Base-by-base conservation (phyloP, 1,140 invertebrate species). In the Sarcophaga bullata region DNA sequence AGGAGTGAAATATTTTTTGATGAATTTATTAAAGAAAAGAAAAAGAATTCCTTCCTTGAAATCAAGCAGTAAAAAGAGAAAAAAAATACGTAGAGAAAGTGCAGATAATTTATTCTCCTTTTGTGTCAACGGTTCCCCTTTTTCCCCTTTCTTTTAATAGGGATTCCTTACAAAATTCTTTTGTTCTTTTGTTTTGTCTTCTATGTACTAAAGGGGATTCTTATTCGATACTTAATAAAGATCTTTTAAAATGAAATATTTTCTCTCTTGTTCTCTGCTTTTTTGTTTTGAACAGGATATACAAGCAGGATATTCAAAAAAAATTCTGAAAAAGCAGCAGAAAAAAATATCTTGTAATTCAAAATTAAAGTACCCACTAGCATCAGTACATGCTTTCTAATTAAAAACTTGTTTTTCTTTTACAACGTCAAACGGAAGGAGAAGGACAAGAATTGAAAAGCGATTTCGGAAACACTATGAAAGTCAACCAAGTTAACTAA, bases 221-320 rank as follows among this genome's bases (percentile, higher is more conserved):
- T n/a, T n/a, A n/a, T n/a, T n/a, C n/a, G 54, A 58, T 58, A 58
- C 54, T 58, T 58, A 15, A 58, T 58, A 58, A 58, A 58, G 54
- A 58, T 58, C 54, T 58, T 58, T 6, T 58, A n/a, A 58, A 58
- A 58, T 15, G 15, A 58, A 58, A 58, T 58, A 4, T 4, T 37
- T 58, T 13, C 54, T 58, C 13, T 58, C 4, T 58, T 58, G 54
- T n/a, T n/a, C 11, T n/a, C n/a, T 13, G 5, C 13, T 58, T 58
- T n/a, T n/a, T 58, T 58, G 4, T 13, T 58, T 58, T 58, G 15
- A n/a, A 7, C 13, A 13, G n/a, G 54, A n/a, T n/a, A 58, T 58
- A 15, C 11, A 58, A 58, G n/a, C n/a, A n/a, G n/a, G n/a, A 6
- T 58, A n/a, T 58, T 58, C n/a, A n/a, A 13, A 7, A n/a, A 15